Conservation (phyloP, 2,888 invertebrate genomes). For the Tetragonisca angustula region DNA sequence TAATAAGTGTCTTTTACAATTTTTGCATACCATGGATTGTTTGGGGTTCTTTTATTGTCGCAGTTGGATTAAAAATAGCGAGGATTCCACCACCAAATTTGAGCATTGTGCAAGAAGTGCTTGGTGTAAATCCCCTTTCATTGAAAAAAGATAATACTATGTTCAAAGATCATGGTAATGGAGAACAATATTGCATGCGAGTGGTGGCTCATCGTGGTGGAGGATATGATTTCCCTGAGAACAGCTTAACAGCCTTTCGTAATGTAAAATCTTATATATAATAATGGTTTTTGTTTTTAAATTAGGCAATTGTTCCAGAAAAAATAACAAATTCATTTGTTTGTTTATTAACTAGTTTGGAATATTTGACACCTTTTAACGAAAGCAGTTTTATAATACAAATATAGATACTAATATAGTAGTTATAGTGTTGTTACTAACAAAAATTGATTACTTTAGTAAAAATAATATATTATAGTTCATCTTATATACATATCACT, state of each 20-base stretch:
- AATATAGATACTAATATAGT: constrained; percentile 51
- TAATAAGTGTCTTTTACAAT: constrained; percentile 73
- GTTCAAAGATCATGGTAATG: constrained; percentile 69
- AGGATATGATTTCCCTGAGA: constrained; percentile 92
- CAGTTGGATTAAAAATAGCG: constrained; percentile 69
- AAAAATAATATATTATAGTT: neutral
- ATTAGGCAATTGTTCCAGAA: constrained; percentile 13
- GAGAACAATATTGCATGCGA: constrained; percentile 83
- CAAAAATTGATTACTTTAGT: constrained; percentile 28
- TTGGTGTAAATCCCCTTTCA: constrained; percentile 78
- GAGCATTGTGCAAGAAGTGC: constrained; percentile 74
- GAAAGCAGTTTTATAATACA: constrained; percentile 13
- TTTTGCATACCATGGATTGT: constrained; percentile 78
- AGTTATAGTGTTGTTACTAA: constrained; percentile 37
- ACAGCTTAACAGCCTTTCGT: constrained; percentile 90
- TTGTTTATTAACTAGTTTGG: constrained; percentile 21
- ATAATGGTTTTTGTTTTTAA: constrained; percentile 36
- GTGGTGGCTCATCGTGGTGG: constrained; percentile 92
- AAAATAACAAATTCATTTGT: constrained; percentile 21
- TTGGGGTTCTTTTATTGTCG: constrained; percentile 75
- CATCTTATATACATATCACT: constrained; percentile 14
- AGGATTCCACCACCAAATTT: constrained; percentile 76
- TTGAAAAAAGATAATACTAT: constrained; percentile 64
- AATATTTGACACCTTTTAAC: constrained; percentile 17
- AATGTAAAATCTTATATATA: constrained; percentile 85